phyloP scores from a whole-genome alignment of 1,140 invertebrate species.

The Tigriopus japonicus region DNA sequence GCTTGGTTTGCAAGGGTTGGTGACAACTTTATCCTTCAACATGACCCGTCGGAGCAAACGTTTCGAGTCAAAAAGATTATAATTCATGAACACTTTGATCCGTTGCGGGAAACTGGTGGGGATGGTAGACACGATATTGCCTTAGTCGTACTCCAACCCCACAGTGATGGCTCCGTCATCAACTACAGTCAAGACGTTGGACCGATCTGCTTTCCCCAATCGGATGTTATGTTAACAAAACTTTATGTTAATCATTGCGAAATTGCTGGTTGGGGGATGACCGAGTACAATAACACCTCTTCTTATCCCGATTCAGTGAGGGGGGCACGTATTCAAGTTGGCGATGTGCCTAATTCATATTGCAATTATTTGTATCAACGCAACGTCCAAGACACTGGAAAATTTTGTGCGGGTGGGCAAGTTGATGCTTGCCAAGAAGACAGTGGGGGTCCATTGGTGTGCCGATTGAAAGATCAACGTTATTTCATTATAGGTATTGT shows the following conservation, averaged over 20 bases:
- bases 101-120: neutral
- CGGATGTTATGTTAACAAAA: neutral
- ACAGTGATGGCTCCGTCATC: neutral
- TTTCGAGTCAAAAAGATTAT: slow-evolving; percentile 10
- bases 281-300: slow-evolving; percentile 11
- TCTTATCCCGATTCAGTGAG: slow-evolving; percentile 8
- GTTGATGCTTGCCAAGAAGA: slow-evolving; percentile 14
- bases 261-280: slow-evolving; percentile 12
- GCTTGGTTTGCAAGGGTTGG: slow-evolving; percentile 12
- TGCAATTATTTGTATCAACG: slow-evolving; percentile 13
- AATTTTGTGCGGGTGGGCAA: slow-evolving; percentile 11
- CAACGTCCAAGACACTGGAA: slow-evolving; percentile 5
- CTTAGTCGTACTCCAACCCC: neutral
- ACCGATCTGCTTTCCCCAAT: slow-evolving; percentile 2
- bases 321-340: slow-evolving; percentile 1
- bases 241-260: slow-evolving; percentile 1
- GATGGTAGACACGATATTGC: slow-evolving; percentile 11
- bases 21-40: slow-evolving; percentile 5
- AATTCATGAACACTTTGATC: slow-evolving; percentile 5
- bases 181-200: neutral
- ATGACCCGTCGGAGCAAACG: slow-evolving; percentile 8
- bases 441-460: slow-evolving; percentile 6
- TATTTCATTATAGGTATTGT: slow-evolving; percentile 2
- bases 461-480: neutral
- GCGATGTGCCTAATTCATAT: neutral